Base-by-base conservation (phyloP, 2,113 vertebrate species). In the Gasterosteus aculeatus region DNA sequence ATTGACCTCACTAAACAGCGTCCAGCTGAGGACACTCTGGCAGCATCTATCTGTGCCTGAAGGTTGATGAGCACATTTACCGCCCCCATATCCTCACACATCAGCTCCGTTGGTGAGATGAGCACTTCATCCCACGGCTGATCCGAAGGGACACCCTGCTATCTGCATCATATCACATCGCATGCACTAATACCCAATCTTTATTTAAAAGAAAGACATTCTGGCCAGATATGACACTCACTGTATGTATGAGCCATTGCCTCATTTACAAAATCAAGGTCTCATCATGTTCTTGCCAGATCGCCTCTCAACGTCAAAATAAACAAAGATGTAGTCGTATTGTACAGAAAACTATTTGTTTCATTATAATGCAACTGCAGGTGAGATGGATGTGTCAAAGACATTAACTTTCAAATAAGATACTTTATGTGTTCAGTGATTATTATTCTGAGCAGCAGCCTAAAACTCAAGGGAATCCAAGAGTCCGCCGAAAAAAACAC, bases 91-190 rank as follows among this genome's bases (percentile, higher is more conserved):
- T 73, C 81, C 75, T 79, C 79, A 61, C 72, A 80, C 75, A 84
- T 80, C 67, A 64, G 51, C 81, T 81, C 69, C 72, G 73, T 10
- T 69, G 77, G 78, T 44, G 68, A 64, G 81, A 88, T 85, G 85
- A 87, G 77, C 75, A 75, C 81, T 64, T 62, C 33, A 44, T 61
- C 77, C 61, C 56, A 80, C 72, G 68, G 62, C 54, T 72, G 63
- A 79, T 66, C 69, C 60, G 35, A 76, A 38, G 62, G 46, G 26
- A 77, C 78, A 71, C 65, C 33, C 42, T 22, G 74, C 79, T 80
- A 63, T 64, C 78, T 46, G 61, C 47, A 63, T 82, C 75, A 61
- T 42, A 80, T 85, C 61, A 2, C 33, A 57, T 63, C 56, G 59
- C 42, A 46, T 31, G 38, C 0, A 0, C 18, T 49, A 19, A 35